phyloP scores from a whole-genome alignment of 2,888 invertebrate species.

The Opisthograptis luteolata region DNA sequence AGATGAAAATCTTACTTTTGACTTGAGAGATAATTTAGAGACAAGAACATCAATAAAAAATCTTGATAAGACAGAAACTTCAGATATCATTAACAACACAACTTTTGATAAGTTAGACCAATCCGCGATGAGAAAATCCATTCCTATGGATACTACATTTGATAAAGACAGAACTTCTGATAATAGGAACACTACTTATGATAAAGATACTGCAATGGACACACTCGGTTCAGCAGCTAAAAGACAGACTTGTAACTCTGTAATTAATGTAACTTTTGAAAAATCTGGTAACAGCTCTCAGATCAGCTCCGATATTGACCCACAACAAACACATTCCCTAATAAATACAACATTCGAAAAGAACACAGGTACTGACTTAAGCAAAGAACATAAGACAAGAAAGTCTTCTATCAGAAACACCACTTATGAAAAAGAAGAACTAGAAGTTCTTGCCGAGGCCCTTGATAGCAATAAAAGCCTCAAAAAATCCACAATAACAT shows the following conservation, averaged over 20 bases:
- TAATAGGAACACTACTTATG: neutral
- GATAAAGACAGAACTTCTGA: neutral
- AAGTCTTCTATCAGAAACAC: constrained; percentile 22
- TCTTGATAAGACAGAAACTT: constrained; percentile 29
- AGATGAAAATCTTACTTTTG: constrained; percentile 19
- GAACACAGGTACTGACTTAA: constrained; percentile 11
- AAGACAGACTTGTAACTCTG: neutral
- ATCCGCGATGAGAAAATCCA: neutral
- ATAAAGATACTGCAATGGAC: neutral
- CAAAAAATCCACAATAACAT: constrained; percentile 9
- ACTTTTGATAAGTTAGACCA: constrained; percentile 11
- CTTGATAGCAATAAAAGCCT: constrained; percentile 1
- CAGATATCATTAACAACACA: constrained; percentile 17
- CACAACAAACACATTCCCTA: neutral
- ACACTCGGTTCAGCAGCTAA: neutral
- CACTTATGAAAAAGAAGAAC: constrained; percentile 29
- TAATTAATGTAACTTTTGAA: constrained; percentile 22
- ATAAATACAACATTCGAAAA: constrained; percentile 27
- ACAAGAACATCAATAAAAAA: constrained; percentile 28
- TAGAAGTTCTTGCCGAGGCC: constrained; percentile 5
- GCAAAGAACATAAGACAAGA: neutral
- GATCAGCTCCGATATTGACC: neutral
- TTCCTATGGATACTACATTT: neutral
- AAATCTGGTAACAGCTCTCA: constrained; percentile 11
- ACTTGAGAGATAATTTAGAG: constrained; percentile 16